Evolutionary conservation across 2,888 invertebrate species (phyloP), one percentile per base, ranked within the genome.

Genomic region (Sclerodermus sp.): DNA sequence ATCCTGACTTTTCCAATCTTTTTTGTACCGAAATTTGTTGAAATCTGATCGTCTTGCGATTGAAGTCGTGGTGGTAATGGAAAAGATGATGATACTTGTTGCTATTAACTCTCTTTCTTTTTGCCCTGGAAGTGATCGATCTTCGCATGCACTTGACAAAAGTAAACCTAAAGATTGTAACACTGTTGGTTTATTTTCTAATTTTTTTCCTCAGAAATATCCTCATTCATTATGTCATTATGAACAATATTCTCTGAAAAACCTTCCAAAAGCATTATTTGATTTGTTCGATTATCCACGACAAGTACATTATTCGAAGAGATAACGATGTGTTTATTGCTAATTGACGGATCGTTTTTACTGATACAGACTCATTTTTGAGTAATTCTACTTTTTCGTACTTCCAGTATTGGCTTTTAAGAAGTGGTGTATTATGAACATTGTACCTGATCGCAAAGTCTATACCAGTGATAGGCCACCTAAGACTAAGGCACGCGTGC

Each of bases 1-100:
- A 66, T 83, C 73, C 45, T 71, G 72, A 76, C 86, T 87, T 70
- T 88, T 88, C 87, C 88, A 89, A 65, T 87, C 88, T 63, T 86
- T 81, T 83, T 82, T 49, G 82, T 81, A 18, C 75, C 78, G 34
- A 81, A 77, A 69, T 82, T 80, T 47, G 81, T 80, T 55, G 82
- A 75, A 71, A 75, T 74, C 10, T 76, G 62, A 55, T 76, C 76
- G 39, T 76, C 76, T 52, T 76, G 73, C 46, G 71, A 57, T 31
- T 70, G 72, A 13, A 67, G 53, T 12, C 75, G 74, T 34, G n/a
- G n/a, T n/a, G 71, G 66, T 46, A 70, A 60, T 8, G 65, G 60
- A 14, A 62, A 63, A 1, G 69, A 59, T 43, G 62, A 53, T 13
- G 60, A 60, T 18, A 71, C 57, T 12, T 67, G 68, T 49, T 76